A percentile compares a stretch with the other conserved stretches of the same genome.
phyloP scores from a whole-genome alignment of 2,888 invertebrate genomes.

The Rhorus exstirpatorius region DNA sequence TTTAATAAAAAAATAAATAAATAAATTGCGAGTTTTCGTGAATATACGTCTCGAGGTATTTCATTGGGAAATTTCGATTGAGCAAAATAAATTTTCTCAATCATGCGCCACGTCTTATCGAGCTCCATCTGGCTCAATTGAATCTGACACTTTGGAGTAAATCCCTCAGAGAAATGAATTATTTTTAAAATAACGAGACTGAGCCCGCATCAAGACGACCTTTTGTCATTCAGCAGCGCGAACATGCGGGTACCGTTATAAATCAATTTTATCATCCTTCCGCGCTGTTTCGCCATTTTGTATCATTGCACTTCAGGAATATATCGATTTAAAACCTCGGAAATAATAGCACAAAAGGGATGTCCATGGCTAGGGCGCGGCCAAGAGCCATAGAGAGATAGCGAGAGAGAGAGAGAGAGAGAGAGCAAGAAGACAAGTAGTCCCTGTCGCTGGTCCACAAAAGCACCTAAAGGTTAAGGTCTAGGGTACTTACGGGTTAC shows the following conservation, averaged over 20 bases:
- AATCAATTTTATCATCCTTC: neutral
- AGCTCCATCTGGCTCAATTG: neutral
- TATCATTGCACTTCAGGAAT: slow-evolving; percentile 9
- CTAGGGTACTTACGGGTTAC: slow-evolving; percentile 72
- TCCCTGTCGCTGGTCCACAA: slow-evolving; percentile 26
- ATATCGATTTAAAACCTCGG: slow-evolving; percentile 11
- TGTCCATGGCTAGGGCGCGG: neutral
- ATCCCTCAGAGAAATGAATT: neutral
- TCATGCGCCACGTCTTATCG: too few relatives aligned
- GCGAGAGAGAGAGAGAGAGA: neutral
- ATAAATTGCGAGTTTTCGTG: too few relatives aligned
- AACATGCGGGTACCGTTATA: slow-evolving; percentile 19
- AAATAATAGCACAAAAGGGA: slow-evolving; percentile 17
- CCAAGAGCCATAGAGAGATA: slow-evolving; percentile 29
- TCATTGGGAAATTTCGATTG: too few relatives aligned
- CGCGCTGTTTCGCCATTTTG: neutral
- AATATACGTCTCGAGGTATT: too few relatives aligned
- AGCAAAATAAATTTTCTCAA: too few relatives aligned
- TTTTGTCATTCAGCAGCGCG: neutral
- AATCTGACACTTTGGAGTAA: neutral
- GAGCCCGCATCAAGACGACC: neutral
- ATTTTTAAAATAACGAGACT: neutral
- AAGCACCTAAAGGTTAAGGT: slow-evolving; percentile 74
- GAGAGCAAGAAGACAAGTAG: slow-evolving; percentile 38
- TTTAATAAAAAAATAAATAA: too few relatives aligned